phyloP scores from a whole-genome alignment of 2,797 vertebrate species.

The Xerus rutilus region DNA sequence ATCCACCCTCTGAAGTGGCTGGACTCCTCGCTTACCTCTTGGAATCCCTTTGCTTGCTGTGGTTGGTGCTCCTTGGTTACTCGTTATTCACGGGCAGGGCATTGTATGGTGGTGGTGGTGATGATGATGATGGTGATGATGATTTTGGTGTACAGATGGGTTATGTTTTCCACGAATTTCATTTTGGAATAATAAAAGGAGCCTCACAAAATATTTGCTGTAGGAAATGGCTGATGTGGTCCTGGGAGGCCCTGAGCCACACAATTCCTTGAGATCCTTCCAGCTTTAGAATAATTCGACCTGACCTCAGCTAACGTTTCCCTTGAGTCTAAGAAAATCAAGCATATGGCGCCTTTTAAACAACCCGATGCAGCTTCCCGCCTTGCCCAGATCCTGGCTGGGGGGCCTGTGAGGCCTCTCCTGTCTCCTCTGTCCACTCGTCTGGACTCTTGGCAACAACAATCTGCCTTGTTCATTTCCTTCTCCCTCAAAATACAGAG shows the following conservation, averaged over 20 bases:
- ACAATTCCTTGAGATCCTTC: not conserved
- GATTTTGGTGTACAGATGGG: not conserved
- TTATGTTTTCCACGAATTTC: not conserved
- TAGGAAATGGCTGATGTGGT: not conserved
- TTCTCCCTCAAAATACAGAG: not conserved
- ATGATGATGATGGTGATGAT: too few relatives aligned
- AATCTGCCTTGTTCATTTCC: not conserved
- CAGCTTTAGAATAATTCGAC: not conserved
- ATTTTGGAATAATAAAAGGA: not conserved
- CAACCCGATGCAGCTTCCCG: not conserved
- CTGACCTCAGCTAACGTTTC: not conserved
- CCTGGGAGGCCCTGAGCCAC: not conserved
- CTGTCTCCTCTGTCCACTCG: not conserved
- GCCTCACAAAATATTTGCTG: too few relatives aligned
- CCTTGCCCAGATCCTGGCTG: not conserved
- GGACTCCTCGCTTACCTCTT: not conserved
- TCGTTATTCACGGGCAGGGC: not conserved
- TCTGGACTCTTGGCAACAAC: not conserved
- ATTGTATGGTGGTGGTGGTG: too few relatives aligned
- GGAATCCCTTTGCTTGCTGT: not conserved
- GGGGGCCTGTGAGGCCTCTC: not conserved
- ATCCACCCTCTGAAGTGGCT: fast-evolving
- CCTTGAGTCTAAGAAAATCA: not conserved
- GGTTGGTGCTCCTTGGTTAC: not conserved
- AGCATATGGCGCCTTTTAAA: not conserved